These are phyloP conservation scores for Phoxinus dragarum DNA, from an alignment of 2,797 vertebrate species.

Conservation along the genomic window DNA sequence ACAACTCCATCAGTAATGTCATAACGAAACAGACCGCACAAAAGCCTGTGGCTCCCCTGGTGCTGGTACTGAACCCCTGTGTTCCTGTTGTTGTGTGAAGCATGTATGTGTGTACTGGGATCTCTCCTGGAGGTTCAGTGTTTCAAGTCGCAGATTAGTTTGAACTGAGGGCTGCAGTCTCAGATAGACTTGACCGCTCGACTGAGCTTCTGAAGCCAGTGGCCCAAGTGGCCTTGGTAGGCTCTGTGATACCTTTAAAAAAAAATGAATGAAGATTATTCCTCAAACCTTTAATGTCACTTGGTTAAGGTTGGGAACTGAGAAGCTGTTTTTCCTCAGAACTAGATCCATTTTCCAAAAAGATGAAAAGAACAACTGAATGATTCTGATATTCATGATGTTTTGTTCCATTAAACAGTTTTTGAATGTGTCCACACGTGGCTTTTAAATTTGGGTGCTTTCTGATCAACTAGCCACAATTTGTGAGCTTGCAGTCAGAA, in stretches of 20 bases:
- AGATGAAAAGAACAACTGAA: neutral
- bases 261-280: conserved; percentile 6
- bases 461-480: neutral
- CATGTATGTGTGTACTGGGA: conserved; percentile 68
- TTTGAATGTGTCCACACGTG: neutral
- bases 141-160: conserved; percentile 84
- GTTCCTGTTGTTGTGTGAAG: conserved; percentile 59
- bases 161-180: conserved; percentile 76
- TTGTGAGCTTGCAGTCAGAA: neutral
- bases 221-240: conserved; percentile 29
- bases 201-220: conserved; percentile 37
- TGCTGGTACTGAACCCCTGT: conserved; percentile 53
- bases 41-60: conserved; percentile 70
- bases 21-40: conserved; percentile 57
- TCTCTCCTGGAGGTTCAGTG: conserved; percentile 76
- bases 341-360: neutral
- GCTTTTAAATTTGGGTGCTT: neutral
- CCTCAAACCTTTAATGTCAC: conserved; percentile 1
- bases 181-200: conserved; percentile 53
- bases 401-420: neutral
- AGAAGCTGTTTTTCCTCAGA: neutral
- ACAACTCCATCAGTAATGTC: conserved; percentile 70
- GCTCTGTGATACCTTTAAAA: conserved; percentile 30
- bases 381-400: neutral
- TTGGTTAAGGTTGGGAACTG: neutral